phyloP scores from a whole-genome alignment of 1,140 invertebrate species.

The Eupeodes corollae region DNA sequence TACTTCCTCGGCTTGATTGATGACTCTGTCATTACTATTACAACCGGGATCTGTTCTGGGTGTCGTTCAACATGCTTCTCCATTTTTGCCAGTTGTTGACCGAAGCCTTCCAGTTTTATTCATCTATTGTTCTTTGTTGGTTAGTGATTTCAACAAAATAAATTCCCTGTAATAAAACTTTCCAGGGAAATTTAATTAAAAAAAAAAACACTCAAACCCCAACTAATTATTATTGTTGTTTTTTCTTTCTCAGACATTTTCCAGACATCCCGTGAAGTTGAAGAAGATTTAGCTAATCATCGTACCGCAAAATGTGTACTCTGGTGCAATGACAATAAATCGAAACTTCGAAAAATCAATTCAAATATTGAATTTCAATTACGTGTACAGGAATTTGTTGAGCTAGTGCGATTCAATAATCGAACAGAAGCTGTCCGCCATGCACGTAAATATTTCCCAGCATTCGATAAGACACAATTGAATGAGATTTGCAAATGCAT shows the following conservation, averaged over 20 bases:
- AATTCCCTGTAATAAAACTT: too few species aligned
- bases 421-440: slow-evolving; percentile 87
- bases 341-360: slow-evolving; percentile 86
- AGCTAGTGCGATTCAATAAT: slow-evolving; percentile 76
- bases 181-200: not conserved
- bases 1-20: too few species aligned
- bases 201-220: not conserved
- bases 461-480: slow-evolving; percentile 75
- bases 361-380: slow-evolving; percentile 86
- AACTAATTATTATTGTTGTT: slow-evolving; percentile 27
- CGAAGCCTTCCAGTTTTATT: too few species aligned
- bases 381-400: slow-evolving; percentile 89
- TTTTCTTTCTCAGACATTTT: slow-evolving; percentile 55
- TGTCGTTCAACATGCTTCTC: too few species aligned
- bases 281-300: slow-evolving; percentile 60
- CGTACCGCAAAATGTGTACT: slow-evolving; percentile 83
- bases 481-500: slow-evolving; percentile 85
- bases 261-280: slow-evolving; percentile 79
- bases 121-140: too few species aligned
- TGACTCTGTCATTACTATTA: too few species aligned
- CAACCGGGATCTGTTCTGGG: too few species aligned
- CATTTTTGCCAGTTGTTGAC: too few species aligned
- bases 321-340: slow-evolving; percentile 97
- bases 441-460: slow-evolving; percentile 84
- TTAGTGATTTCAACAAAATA: too few species aligned